Evolutionary conservation across 1,140 invertebrate genomes (phyloP).

Genomic region (Leptinotarsa lineolata): DNA sequence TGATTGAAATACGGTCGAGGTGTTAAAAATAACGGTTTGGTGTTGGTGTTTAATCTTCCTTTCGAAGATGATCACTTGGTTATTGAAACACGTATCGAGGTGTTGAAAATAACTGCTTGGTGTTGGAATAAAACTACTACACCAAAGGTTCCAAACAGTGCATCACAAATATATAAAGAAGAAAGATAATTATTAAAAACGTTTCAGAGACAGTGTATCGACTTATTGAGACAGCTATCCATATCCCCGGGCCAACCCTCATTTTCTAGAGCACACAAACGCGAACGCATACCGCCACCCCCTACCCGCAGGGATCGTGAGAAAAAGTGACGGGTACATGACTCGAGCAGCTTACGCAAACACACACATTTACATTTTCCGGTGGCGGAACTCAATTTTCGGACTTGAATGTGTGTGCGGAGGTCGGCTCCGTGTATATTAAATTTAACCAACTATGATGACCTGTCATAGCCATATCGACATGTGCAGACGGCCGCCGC

Average conservation of each 20-base stretch:
- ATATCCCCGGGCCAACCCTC: neutral
- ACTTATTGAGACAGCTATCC: neutral
- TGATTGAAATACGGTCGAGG: too few species aligned
- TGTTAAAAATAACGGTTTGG: too few species aligned
- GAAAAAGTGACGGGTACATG: conserved; percentile 19
- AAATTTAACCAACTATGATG: conserved; percentile 35
- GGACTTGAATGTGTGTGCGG: conserved; percentile 5
- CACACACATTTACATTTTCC: conserved; percentile 35
- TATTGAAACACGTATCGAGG: too few species aligned
- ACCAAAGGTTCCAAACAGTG: too few species aligned
- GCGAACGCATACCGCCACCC: neutral
- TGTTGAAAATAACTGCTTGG: too few species aligned
- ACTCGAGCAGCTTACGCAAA: conserved; percentile 20
- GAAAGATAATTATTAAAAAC: too few species aligned
- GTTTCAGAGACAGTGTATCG: too few species aligned
- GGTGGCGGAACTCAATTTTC: conserved; percentile 15
- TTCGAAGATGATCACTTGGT: too few species aligned
- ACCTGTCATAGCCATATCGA: conserved; percentile 33
- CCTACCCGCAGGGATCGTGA: conserved; percentile 4
- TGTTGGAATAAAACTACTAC: too few species aligned
- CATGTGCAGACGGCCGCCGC: conserved; percentile 16
- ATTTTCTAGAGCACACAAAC: neutral
- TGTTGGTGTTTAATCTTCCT: too few species aligned
- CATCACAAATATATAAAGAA: too few species aligned
- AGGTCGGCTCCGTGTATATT: conserved; percentile 31